Percentiles rank a stretch among this genome's conserved stretches.
Evolutionary conservation across 2,888 invertebrate species (phyloP).

Genomic region (Alloscopus bannaensis): DNA sequence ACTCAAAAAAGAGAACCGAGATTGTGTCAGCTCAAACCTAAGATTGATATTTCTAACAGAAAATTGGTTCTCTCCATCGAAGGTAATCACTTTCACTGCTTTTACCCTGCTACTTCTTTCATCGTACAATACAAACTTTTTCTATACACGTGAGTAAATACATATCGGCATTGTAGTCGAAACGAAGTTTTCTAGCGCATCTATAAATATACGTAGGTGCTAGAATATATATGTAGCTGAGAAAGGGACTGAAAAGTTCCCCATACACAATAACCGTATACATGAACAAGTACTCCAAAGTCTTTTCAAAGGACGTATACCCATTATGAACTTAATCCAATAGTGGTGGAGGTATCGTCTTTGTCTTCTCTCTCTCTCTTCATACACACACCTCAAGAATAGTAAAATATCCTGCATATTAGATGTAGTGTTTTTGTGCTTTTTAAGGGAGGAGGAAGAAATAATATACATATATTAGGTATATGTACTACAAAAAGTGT

Average conservation of each 20-base stretch:
- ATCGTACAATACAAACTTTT: not conserved
- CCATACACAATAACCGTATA: not conserved
- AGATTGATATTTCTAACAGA: conserved; percentile 78
- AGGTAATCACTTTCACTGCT: conserved; percentile 62
- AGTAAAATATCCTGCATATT: not conserved
- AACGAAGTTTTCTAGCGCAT: too few relatives aligned
- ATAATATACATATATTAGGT: too few relatives aligned
- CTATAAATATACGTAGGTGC: too few relatives aligned
- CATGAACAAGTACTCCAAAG: too few relatives aligned
- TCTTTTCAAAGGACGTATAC: conserved; percentile 9
- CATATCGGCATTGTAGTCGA: too few relatives aligned
- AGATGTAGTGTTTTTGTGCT: not conserved
- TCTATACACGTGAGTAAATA: too few relatives aligned
- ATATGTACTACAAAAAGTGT: too few relatives aligned
- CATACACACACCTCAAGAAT: not conserved
- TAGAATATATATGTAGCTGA: not conserved
- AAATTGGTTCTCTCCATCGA: conserved; percentile 71
- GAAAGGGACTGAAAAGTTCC: conserved; percentile 10
- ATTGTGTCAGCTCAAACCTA: conserved; percentile 87
- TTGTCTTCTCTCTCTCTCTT: conserved; percentile 7
- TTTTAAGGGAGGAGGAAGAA: not conserved
- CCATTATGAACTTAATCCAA: conserved; percentile 28
- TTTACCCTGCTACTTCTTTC: conserved; percentile 21
- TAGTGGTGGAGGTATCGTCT: conserved; percentile 8
- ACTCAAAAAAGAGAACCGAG: conserved; percentile 90